phyloP scores from a whole-genome alignment of 2,113 vertebrate species.

The Archilochus colubris region DNA sequence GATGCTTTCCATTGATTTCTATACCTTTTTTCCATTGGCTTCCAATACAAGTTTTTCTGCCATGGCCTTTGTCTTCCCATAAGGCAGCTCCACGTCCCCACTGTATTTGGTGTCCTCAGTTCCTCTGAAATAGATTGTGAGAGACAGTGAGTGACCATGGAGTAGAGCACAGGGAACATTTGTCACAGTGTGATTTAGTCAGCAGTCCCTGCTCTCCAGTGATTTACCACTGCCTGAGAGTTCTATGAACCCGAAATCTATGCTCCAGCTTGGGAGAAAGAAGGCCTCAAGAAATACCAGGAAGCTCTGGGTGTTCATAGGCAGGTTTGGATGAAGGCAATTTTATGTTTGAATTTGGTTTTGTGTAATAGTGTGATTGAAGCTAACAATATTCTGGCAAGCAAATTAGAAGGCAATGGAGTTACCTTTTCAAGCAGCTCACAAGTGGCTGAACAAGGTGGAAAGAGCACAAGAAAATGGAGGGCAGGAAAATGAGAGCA shows the following conservation, averaged over 20 bases:
- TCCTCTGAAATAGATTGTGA: constrained; percentile 16
- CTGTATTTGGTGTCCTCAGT: constrained; percentile 36
- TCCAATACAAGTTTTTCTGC: constrained; percentile 35
- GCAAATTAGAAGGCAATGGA: neutral
- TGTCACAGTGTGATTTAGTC: neutral
- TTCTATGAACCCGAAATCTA: neutral
- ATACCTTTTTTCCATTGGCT: constrained; percentile 35
- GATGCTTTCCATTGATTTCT: neutral
- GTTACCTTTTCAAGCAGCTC: neutral
- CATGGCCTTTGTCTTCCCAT: constrained; percentile 47
- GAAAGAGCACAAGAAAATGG: neutral
- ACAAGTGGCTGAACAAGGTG: neutral
- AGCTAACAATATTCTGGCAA: neutral
- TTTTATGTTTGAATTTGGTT: neutral
- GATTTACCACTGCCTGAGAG: neutral
- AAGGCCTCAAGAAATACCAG: neutral
- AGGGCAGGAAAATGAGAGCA: neutral
- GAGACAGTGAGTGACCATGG: neutral
- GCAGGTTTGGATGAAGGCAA: neutral
- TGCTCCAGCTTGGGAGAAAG: neutral
- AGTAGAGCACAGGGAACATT: neutral
- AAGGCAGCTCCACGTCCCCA: constrained; percentile 37
- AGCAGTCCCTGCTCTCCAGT: neutral
- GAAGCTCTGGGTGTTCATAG: neutral
- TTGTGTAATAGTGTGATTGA: neutral